Evolutionary conservation across 92 coral and sea anemone species (phyloP), one percentile per base, ranked within the genome.

Genomic region (Phenganax marumi): DNA sequence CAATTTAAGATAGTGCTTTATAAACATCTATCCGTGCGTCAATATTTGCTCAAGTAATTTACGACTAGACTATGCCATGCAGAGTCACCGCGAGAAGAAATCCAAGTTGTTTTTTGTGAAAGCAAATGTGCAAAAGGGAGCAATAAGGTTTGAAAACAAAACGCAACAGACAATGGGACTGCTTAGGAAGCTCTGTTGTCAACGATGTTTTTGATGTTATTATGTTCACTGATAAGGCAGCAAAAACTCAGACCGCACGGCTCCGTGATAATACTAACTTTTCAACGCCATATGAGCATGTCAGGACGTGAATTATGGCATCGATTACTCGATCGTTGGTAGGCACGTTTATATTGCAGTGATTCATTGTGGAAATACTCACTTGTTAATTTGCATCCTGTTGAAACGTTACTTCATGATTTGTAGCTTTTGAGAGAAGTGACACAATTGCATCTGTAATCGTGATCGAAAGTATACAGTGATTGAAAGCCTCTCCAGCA

Each of bases 1-100:
- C 43, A 33, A 33, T 33, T 33, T 33, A 33, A 33, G 43, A 33
- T 33, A 33, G 43, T 33, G 43, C 43, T 33, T 33, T 33, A 5
- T 33, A 33, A 50, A 75, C 62, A 60, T 52, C 19, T n/a, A 52
- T 21, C 10, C 50, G 33, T 75, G 46, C n/a, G 48, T 75, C 23
- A 75, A 75, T 75, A 75, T 75, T 75, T 75, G 47, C 26, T 24
- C 51, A 75, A 75, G 65, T 49, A 52, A 55, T 75, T 75, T 75
- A 47, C 14, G 50, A 43, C n/a, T 33, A 75, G 80, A 75, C 80
- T 23, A 22, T 50, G 6, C 24, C 23, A 26, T 54, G 22, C 19
- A 24, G 10, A 48, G 47, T 21, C 50, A 19, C 10, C 62, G 21
- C n/a, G 23, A 65, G 25, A 16, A 56, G 8, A 23, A 13, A 22